Percentiles rank a stretch among this genome's conserved stretches.
Evolutionary conservation across 2,888 invertebrate species (phyloP).

Genomic region (Drosophila tripunctata): DNA sequence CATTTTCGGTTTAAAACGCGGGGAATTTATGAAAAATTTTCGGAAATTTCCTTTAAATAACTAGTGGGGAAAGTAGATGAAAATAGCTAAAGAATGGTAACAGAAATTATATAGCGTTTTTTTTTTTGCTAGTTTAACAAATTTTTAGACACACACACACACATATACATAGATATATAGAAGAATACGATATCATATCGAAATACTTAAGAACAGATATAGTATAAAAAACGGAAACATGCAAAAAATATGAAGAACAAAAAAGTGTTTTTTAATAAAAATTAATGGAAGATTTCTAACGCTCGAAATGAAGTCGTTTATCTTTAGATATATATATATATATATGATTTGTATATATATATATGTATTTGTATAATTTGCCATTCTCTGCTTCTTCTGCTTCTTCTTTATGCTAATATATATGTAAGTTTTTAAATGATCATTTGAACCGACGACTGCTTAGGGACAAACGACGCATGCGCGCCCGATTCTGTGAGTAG

Average conservation of each 20-base stretch:
- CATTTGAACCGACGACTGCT: conserved; percentile 63
- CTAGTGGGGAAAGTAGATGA: conserved; percentile 34
- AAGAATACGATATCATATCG: conserved; percentile 28
- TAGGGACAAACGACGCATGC: conserved; percentile 77
- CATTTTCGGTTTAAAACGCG: conserved; percentile 51
- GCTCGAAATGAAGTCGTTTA: conserved; percentile 51
- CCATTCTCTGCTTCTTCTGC: conserved; percentile 19
- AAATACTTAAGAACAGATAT: conserved; percentile 47
- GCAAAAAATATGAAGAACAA: conserved; percentile 40
- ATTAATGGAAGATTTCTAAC: conserved; percentile 68
- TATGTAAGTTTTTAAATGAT: too few relatives aligned
- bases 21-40: conserved; percentile 34
- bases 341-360: conserved; percentile 34
- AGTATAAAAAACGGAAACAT: conserved; percentile 36
- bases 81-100: conserved; percentile 5
- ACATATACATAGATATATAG: conserved; percentile 26
- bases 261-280: conserved; percentile 53
- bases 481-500: conserved; percentile 83
- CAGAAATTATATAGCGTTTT: conserved; percentile 48
- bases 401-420: conserved; percentile 35
- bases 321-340: conserved; percentile 45
- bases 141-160: conserved; percentile 34
- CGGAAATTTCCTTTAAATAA: conserved; percentile 57
- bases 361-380: conserved; percentile 48
- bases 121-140: conserved; percentile 65